phyloP scores from a whole-genome alignment of 2,113 vertebrate species.

The Neogale vison region DNA sequence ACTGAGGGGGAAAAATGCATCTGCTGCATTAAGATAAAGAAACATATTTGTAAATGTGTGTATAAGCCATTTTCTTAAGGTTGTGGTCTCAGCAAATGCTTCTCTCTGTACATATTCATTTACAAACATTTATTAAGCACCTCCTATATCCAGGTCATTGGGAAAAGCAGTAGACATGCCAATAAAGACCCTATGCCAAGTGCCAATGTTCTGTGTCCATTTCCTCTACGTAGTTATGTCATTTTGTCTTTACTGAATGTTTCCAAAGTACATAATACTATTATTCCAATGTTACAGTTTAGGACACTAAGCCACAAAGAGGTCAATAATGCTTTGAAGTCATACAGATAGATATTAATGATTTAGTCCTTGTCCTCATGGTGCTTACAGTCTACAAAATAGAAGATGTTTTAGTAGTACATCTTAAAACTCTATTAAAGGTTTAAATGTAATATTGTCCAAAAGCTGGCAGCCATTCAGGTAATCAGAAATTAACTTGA shows the following conservation, averaged over 20 bases:
- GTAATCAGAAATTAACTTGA: slow-evolving; percentile 41
- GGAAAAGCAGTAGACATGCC: background rate
- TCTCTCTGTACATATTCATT: background rate
- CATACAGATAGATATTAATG: background rate
- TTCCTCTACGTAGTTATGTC: background rate
- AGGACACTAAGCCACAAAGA: slow-evolving; percentile 18
- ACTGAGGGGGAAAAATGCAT: background rate
- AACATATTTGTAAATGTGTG: background rate
- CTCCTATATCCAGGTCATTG: background rate
- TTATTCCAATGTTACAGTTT: background rate
- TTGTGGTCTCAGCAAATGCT: background rate
- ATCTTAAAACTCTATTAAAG: slow-evolving; percentile 24
- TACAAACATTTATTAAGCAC: background rate
- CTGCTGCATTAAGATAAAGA: background rate
- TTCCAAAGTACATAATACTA: background rate
- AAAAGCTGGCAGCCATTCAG: slow-evolving; percentile 7
- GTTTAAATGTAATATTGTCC: background rate
- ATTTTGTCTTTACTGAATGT: background rate
- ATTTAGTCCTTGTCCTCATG: background rate
- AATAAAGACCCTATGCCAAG: background rate
- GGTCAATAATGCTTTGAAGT: background rate
- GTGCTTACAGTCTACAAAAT: background rate
- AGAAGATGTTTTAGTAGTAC: background rate
- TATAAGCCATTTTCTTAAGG: background rate
- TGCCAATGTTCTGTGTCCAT: background rate